Base-by-base conservation (phyloP, 2,113 vertebrate genomes). In the Mormyrus iriodes region DNA sequence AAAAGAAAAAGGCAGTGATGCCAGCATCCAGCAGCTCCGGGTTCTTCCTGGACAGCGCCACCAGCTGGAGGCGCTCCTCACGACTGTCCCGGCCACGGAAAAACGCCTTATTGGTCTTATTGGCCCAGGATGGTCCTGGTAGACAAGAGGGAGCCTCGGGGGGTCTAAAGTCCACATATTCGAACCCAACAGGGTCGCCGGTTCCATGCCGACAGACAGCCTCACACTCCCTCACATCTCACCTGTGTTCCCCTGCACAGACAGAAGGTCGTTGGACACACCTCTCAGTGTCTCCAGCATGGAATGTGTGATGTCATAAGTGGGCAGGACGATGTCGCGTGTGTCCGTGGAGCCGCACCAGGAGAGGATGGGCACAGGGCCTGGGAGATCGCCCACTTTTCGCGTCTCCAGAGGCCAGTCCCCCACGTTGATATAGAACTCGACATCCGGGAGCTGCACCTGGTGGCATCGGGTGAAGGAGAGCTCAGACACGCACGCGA, bases 1-100 rank as follows among this genome's bases (percentile, higher is more conserved):
- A 99, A 93, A 99, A 99, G 95, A 98, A 99, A 94, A 97, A 99
- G 0, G 96, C 97, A 0, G 98, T 99, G 94, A 99, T 99, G 88
- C 97, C 97, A 4, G 97, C 97, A 86, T 99, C 97, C 55, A 98
- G 93, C n/a, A 99, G 94, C 73, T 98, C 95, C 0, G 97, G 97
- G 85, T 95, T 95, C 61, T 96, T 91, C 92, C 94, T 96, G 90
- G 97, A 97, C 92, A 99, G 89, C 8, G 95, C 94, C 48, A 95
- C 97, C 89, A 99, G 93, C 49, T 95, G 93, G 1, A 99, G 96
- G 61, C 97, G 96, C 91, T 99, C 97, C 86, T 98, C 97, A 1
- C 97, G 94, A 92, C 98, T 99, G 92, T 99, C 98, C 91, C 97
- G 93, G 6, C 97, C 98, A 88, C 97, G 96, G 93, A 98, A 99